Base-by-base conservation (phyloP, 2,797 vertebrate genomes). In the Erpetoichthys calabaricus region DNA sequence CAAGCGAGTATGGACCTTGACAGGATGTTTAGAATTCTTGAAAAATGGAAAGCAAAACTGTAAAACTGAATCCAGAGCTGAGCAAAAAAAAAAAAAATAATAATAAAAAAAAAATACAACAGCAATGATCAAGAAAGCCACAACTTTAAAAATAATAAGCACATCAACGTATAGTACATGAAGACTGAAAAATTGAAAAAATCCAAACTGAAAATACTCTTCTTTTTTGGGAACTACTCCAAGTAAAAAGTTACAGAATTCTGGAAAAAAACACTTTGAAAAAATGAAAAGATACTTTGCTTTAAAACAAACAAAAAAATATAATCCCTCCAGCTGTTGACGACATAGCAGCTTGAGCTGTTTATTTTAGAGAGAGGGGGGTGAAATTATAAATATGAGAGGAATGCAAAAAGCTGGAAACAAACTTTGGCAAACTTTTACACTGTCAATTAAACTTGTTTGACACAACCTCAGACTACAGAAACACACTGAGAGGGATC, bases 281-380 rank as follows among this genome's bases (percentile, higher is more conserved):
- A 49, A 49, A 49, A 7, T 7, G 47, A n/a, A 49, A n/a, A 3
- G 47, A 25, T 25, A 25, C n/a, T 49, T 49, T 49, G 47, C 3
- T 49, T 49, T 49, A 49, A 49, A n/a, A 49, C 7, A 49, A 49
- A 49, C 47, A 49, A n/a, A 49, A 49, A 49, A 7, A 49, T 49
- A 49, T 7, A 49, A 49, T n/a, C n/a, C 47, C n/a, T 49, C 47
- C 47, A 49, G 47, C 47, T 49, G 7, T 49, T 49, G 47, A n/a
- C n/a, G 47, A n/a, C 47, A 49, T 49, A 49, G 47, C 47, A 7
- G 47, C n/a, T 49, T 25, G 25, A 25, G 25, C 25, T 25, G 25
- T 49, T 49, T 49, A 49, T 7, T 49, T 49, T 7, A 49, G 47
- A 49, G n/a, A 49, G n/a, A 49, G 25, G 25, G n/a, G n/a, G n/a